Percentiles rank a stretch among this genome's conserved stretches.
These are phyloP conservation scores for Heterohyrax brucei DNA, from an alignment of 2,797 vertebrate species.

Conservation along the genomic window DNA sequence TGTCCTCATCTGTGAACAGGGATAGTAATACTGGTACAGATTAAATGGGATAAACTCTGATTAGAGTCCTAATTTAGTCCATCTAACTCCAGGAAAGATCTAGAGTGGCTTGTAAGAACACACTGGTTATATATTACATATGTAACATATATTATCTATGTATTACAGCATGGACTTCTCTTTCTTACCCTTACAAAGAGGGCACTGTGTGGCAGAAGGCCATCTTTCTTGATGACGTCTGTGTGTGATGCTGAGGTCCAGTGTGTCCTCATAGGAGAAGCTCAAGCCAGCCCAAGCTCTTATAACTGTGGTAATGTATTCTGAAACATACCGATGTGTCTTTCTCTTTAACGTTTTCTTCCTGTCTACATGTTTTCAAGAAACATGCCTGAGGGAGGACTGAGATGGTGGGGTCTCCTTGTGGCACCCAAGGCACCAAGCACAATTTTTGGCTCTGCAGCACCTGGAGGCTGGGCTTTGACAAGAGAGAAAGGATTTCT, in stretches of 20 bases:
- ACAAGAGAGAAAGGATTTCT: neutral
- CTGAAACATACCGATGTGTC: neutral
- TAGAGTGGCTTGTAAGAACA: neutral
- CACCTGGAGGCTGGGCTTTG: neutral
- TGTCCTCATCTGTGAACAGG: neutral
- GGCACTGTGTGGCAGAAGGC: too few relatives aligned
- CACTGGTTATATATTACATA: neutral
- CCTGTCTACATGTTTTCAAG: neutral
- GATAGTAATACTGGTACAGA: neutral
- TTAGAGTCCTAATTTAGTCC: neutral
- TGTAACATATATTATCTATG: too few relatives aligned
- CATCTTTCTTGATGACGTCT: neutral
- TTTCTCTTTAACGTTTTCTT: neutral
- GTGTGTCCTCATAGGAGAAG: rapidly evolving
- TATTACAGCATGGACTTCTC: too few relatives aligned
- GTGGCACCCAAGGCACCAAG: neutral
- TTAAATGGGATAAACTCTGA: neutral
- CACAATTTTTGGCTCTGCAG: neutral
- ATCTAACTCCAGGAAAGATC: neutral
- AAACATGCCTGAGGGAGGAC: neutral
- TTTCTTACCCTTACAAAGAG: neutral
- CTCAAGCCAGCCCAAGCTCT: neutral
- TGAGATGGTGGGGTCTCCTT: neutral
- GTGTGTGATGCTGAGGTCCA: neutral
- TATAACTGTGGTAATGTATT: neutral